phyloP scores from a whole-genome alignment of 2,888 invertebrate species.

The Campoplex nolae region DNA sequence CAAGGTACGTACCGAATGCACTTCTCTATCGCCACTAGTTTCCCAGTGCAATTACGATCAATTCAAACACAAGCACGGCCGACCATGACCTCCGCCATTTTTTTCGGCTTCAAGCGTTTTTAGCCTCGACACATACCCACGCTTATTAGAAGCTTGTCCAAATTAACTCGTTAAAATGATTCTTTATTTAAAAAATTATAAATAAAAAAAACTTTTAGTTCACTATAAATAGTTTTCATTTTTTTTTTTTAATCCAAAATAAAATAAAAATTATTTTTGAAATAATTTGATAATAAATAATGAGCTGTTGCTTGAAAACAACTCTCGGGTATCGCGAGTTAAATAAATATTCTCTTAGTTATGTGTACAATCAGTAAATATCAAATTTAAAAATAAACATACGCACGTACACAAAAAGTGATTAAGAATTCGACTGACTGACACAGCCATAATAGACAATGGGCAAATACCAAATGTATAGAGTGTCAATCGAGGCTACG shows the following conservation, averaged over 20 bases:
- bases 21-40: background rate
- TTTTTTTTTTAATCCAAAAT: background rate
- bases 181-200: background rate
- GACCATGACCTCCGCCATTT: constrained; percentile 7
- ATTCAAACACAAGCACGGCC: background rate
- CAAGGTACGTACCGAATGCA: constrained; percentile 1
- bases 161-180: background rate
- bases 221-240: background rate
- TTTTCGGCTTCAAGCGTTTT: background rate
- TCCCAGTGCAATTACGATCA: constrained; percentile 5
- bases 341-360: background rate
- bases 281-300: too few species aligned
- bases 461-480: background rate
- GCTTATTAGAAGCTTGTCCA: background rate
- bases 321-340: background rate
- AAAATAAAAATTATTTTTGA: background rate
- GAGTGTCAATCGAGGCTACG: constrained; percentile 5
- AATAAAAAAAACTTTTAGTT: background rate
- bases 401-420: background rate
- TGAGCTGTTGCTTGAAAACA: background rate
- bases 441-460: constrained; percentile 30
- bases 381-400: background rate
- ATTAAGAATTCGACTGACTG: constrained; percentile 32
- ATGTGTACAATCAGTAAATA: constrained; percentile 11
- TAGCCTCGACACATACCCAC: background rate